These are phyloP conservation scores for Callionymus lyra DNA, from an alignment of 2,113 vertebrate genomes.

Conservation along the genomic window DNA sequence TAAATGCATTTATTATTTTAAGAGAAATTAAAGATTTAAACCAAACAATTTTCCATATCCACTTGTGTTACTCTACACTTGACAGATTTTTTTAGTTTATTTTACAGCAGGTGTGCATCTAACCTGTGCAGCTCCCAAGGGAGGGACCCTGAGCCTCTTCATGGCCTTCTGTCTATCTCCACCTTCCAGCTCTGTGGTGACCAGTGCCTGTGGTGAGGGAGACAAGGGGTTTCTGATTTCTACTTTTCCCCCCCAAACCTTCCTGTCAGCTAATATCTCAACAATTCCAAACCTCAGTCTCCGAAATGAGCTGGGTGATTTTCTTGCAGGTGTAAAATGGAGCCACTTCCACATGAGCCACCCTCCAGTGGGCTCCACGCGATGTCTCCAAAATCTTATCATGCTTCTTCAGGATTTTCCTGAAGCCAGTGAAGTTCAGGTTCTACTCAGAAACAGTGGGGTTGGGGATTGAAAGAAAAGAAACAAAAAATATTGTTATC, in stretches of 20 bases:
- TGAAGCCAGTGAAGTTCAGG: slow-evolving; percentile 97
- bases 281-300: slow-evolving; percentile 94
- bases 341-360: slow-evolving; percentile 92
- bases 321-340: slow-evolving; percentile 99
- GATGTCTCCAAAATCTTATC: slow-evolving; percentile 96
- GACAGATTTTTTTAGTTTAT: too few species aligned
- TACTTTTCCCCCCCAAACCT: too few species aligned
- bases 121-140: slow-evolving; percentile 95
- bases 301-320: slow-evolving; percentile 95
- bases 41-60: too few species aligned
- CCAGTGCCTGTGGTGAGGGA: slow-evolving; percentile 71
- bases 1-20: too few species aligned
- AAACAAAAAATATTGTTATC: too few species aligned
- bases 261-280: too few species aligned
- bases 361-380: slow-evolving; percentile 89
- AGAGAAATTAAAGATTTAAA: too few species aligned
- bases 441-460: slow-evolving; percentile 66
- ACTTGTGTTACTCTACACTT: too few species aligned
- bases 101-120: slow-evolving; percentile 8
- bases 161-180: slow-evolving; percentile 96
- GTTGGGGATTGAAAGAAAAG: too few species aligned
- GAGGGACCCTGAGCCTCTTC: slow-evolving; percentile 94
- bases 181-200: slow-evolving; percentile 92
- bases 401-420: slow-evolving; percentile 98
- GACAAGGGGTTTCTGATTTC: background rate